Base-by-base conservation (phyloP, 1,140 invertebrate species). In the Carcinoscorpius rotundicauda region DNA sequence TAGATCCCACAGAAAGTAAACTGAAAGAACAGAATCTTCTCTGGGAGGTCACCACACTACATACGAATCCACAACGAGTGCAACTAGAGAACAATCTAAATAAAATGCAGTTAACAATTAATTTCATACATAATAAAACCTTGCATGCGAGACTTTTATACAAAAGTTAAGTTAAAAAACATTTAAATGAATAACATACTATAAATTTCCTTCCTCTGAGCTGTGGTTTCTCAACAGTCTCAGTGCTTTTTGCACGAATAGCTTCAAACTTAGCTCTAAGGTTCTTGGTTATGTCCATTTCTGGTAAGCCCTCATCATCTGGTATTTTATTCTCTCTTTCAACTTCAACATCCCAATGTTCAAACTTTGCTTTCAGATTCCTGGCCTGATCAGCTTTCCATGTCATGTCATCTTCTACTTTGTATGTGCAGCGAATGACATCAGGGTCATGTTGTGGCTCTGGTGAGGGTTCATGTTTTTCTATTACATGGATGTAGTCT, bases 281-380 rank as follows among this genome's bases (percentile, higher is more conserved):
- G 75, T 86, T 89, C 68, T 82, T 89, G 53, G 89, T 86, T 3
- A 85, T 86, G 73, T 89, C 87, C 69, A 88, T 82, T 70, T 70
- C 68, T 11, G 73, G 74, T 64, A 73, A 69, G 29, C 69, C 69
- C 57, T 75, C 75, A 60, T 76, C 75, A 29, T 64, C 67, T 6
- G 66, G 64, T 4, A 82, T 83, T 9, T 65, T 55, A 52, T 73
- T 72, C 61, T 72, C 72, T 49, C 71, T 63, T 55, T 88, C 87
- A 29, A 72, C 71, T 50, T 83, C 82, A 57, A 83, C 83, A 71
- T 89, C 86, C 89, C 93, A 92, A 71, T 87, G 84, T 76, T 97
- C 93, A 79, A 97, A 97, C 75, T 91, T 91, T 53, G 86, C 88
- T 66, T 87, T 83, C 70, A 97, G 79, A 70, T 88, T 87, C 74